phyloP scores from a whole-genome alignment of 1,140 invertebrate species.

The Dendrolimus punctatus region DNA sequence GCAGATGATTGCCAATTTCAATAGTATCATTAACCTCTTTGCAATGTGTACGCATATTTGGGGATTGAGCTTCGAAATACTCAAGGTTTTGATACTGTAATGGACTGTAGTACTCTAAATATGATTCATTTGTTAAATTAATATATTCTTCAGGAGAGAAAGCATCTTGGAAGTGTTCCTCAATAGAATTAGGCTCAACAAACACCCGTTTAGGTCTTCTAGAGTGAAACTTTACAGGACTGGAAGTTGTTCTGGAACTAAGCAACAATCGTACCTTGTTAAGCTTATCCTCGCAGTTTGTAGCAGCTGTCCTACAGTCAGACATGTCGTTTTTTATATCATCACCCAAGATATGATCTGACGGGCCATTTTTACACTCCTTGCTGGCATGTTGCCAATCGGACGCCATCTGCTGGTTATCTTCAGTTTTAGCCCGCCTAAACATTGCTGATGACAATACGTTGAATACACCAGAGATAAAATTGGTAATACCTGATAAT shows the following conservation, averaged over 20 bases:
- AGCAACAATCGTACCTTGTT: slow-evolving; percentile 32
- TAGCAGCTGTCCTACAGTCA: slow-evolving; percentile 24
- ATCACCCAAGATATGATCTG: slow-evolving; percentile 10
- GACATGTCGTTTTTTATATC: slow-evolving; percentile 25
- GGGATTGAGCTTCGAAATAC: slow-evolving; percentile 22
- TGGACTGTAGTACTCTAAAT: slow-evolving; percentile 35
- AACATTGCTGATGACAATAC: slow-evolving; percentile 39
- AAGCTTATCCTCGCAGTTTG: slow-evolving; percentile 40
- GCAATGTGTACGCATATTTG: slow-evolving; percentile 16
- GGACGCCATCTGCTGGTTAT: slow-evolving; percentile 26
- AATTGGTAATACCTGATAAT: slow-evolving; percentile 31
- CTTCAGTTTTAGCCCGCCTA: slow-evolving; percentile 26
- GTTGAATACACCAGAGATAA: slow-evolving; percentile 42
- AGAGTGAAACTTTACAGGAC: slow-evolving; percentile 7
- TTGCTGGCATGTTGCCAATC: slow-evolving; percentile 38
- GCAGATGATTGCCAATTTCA: too few relatives aligned
- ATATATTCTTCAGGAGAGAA: slow-evolving; percentile 41
- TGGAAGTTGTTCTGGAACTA: slow-evolving; percentile 11
- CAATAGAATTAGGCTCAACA: slow-evolving; percentile 29
- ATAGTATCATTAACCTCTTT: slow-evolving; percentile 2
- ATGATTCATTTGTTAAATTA: slow-evolving; percentile 21
- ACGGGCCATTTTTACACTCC: slow-evolving; percentile 41
- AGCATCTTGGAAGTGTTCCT: slow-evolving; percentile 48
- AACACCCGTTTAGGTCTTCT: slow-evolving; percentile 26
- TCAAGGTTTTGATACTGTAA: slow-evolving; percentile 25